Evolutionary conservation across 1,140 invertebrate species (phyloP), one percentile per base, ranked within the genome.

Genomic region (Thereuonema tuberculata): DNA sequence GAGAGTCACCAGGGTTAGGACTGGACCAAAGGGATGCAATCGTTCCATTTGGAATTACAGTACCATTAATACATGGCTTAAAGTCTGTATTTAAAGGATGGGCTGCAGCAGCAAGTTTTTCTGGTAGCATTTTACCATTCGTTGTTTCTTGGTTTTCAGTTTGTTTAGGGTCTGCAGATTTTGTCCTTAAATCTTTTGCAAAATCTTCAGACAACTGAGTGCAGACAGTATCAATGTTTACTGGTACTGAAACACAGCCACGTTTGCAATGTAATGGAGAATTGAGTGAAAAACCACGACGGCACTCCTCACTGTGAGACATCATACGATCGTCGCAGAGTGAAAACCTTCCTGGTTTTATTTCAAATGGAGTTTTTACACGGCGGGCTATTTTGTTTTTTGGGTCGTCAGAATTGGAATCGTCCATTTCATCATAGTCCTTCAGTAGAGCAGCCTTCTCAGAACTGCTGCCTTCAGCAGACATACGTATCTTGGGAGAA

Each of bases 271-370:
- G 5, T 9, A 25, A 9, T 47, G 31, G n/a, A 21, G 12, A 2
- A 48, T 25, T 20, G 5, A 12, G 21, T 9, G 17, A 28, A 5
- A 56, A 25, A 14, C 61, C 46, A 37, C 5, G 31, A 21, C 24
- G 9, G 21, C 21, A 5, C 15, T 55, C 24, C 43, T 57, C 53
- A 55, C 53, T 29, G 9, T 12, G 9, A 29, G 56, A 56, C 87
- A 91, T 92, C 76, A 91, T 87, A 28, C 88, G 76, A 67, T 92
- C 89, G 67, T 91, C 87, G 68, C 90, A 91, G 1, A 91, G 71
- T 17, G 87, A 90, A 64, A 91, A 81, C 60, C 88, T 78, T 14
- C 75, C 74, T 0, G 84, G 82, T 2, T 87, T 86, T 1, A 89
- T 77, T 69, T 86, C 84, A 0, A 86, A 84, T 0, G 87, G 87